A percentile compares a stretch with the other conserved stretches of the same genome.
phyloP scores from a whole-genome alignment of 2,113 vertebrate genomes.

The Paraplagusia blochii region DNA sequence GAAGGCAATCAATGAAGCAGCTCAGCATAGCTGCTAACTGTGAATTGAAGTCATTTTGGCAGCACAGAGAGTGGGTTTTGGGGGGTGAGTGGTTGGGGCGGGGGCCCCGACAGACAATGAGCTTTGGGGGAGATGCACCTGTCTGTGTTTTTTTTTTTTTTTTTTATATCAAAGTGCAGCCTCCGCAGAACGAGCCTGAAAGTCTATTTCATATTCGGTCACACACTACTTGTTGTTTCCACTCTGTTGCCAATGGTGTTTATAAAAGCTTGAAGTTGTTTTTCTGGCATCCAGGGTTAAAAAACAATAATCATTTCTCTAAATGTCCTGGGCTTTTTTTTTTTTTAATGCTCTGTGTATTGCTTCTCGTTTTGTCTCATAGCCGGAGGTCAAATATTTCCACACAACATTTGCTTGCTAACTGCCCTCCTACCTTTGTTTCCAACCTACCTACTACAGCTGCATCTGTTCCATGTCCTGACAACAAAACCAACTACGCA shows the following conservation, averaged over 20 bases:
- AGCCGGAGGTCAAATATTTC: not conserved
- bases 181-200: slow-evolving; percentile 26
- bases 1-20: slow-evolving; percentile 10
- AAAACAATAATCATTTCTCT: not conserved
- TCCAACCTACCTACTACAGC: too few species aligned
- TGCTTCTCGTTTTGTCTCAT: not conserved
- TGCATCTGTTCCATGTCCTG: too few species aligned
- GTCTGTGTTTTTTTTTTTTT: slow-evolving; percentile 41
- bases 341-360: not conserved
- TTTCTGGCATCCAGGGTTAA: not conserved
- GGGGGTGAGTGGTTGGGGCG: too few species aligned
- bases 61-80: too few species aligned
- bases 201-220: slow-evolving; percentile 17
- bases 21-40: slow-evolving; percentile 2
- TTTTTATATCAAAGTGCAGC: slow-evolving; percentile 36
- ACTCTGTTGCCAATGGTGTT: not conserved
- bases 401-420: too few species aligned
- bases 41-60: slow-evolving; percentile 5
- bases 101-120: too few species aligned
- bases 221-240: not conserved
- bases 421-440: too few species aligned
- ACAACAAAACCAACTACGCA: too few species aligned
- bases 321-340: not conserved
- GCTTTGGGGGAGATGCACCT: not conserved
- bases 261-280: not conserved